These are phyloP conservation scores for Strigamia crassipes DNA, from an alignment of 2,888 invertebrate genomes.

Conservation along the genomic window DNA sequence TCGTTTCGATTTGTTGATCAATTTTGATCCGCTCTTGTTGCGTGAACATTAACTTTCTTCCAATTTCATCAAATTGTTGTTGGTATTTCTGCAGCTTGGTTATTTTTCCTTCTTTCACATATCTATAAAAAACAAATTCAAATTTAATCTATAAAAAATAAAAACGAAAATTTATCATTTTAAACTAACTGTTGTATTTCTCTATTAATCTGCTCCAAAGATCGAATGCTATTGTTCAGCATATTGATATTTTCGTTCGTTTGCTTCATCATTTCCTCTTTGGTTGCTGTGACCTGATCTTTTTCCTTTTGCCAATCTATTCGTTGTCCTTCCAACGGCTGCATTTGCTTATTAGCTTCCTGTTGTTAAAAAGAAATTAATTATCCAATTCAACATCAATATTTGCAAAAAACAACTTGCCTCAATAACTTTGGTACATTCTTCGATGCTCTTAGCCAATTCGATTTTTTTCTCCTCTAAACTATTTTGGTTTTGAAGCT, in stretches of 20 bases:
- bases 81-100: not conserved
- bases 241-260: not conserved
- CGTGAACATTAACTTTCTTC: not conserved
- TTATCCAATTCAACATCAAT: not conserved
- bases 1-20: not conserved
- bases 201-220: not conserved
- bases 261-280: not conserved
- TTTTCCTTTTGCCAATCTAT: not conserved
- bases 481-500: not conserved
- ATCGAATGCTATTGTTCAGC: not conserved
- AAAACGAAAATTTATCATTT: not conserved
- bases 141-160: not conserved
- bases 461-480: conserved; percentile 4
- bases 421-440: not conserved
- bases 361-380: not conserved
- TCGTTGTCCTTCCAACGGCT: not conserved
- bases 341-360: conserved; percentile 6
- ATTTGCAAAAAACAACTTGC: not conserved
- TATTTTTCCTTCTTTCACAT: conserved; percentile 7
- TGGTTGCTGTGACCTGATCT: not conserved
- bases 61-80: not conserved
- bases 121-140: not conserved
- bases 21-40: not conserved
- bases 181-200: conserved; percentile 15
- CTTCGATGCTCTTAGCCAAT: not conserved